Base-by-base conservation (phyloP, 2,888 invertebrate species). In the Caenorhabditis virilis region DNA sequence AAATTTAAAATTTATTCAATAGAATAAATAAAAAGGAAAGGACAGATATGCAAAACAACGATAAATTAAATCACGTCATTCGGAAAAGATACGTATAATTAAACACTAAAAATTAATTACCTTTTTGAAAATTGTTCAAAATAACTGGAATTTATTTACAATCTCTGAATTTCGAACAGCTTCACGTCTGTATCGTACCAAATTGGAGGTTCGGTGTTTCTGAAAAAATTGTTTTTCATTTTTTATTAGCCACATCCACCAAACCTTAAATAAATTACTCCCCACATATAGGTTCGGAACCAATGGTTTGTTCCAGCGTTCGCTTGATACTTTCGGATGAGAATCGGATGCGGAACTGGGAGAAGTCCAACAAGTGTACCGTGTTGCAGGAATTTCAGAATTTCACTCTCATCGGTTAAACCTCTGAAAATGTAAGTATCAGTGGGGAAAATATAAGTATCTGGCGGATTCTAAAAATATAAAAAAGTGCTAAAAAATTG, bases 281-380 rank as follows among this genome's bases (percentile, higher is more conserved):
- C 98, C 97, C 97, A 99, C 89, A 98, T 92, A 85, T 98, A 99
- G 0, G 97, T 98, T 55, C 97, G 88, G 87, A 98, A 98, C 98
- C 98, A 98, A 82, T 95, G 93, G 25, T 95, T 95, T 0, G 98
- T 99, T 65, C 95, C 97, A 35, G 91, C 90, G 86, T 98, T 99
- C 46, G 97, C 70, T 86, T 98, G 98, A 87, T 98, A 98, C 87
- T 97, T 94, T 78, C 98, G 88, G 84, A 98, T 98, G 66, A 98
- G 89, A 85, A 98, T 98, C 9, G 98, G 98, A 87, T 99, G 98
- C 6, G 98, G 98, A 51, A 98, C 98, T 0, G 98, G 98, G 76
- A 98, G 87, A 51, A 98, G 87, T 0, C 98, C 97, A 38, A 98
- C 97, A 72, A 98, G 87, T 0, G 97, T 98, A 62, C 97, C 97